These are phyloP conservation scores for Oryzias sinensis DNA, from an alignment of 2,797 vertebrate genomes.

Conservation along the genomic window DNA sequence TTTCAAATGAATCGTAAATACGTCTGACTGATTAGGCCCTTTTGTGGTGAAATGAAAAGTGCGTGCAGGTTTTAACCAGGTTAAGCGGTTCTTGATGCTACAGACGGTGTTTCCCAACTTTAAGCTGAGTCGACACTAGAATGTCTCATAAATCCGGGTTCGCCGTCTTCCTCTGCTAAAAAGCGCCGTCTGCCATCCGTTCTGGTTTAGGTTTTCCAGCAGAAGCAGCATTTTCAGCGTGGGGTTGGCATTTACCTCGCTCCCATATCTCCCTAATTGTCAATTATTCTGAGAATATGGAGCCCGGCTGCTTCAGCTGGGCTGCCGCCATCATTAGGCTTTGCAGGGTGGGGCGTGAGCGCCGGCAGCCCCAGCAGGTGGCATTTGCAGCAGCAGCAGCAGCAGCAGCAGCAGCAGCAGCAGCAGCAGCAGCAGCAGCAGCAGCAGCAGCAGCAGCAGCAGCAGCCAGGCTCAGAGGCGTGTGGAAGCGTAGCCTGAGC, in stretches of 20 bases:
- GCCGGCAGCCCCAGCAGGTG: constrained; percentile 48
- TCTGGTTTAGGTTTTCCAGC: background rate
- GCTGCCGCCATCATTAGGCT: constrained; percentile 56
- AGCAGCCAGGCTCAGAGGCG: constrained; percentile 24
- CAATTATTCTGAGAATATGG: constrained; percentile 64
- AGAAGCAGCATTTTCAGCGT: constrained; percentile 22
- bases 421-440: constrained; percentile 49
- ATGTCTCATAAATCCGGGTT: too few species aligned
- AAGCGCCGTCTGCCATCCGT: background rate
- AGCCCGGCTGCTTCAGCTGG: constrained; percentile 32
- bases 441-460: constrained; percentile 51
- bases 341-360: constrained; percentile 28
- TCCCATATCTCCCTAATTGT: constrained; percentile 57
- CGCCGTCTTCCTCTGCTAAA: too few species aligned
- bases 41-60: too few species aligned
- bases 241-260: constrained; percentile 51
- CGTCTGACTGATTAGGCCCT: too few species aligned
- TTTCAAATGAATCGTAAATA: too few species aligned
- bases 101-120: too few species aligned
- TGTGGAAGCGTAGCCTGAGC: constrained; percentile 42
- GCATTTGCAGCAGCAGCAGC: constrained; percentile 68
- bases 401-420: constrained; percentile 35
- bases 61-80: too few species aligned
- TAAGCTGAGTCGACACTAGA: too few species aligned
- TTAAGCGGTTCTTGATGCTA: too few species aligned